These are phyloP conservation scores for Catharus minimus DNA, from an alignment of 2,113 vertebrate genomes.

Conservation along the genomic window DNA sequence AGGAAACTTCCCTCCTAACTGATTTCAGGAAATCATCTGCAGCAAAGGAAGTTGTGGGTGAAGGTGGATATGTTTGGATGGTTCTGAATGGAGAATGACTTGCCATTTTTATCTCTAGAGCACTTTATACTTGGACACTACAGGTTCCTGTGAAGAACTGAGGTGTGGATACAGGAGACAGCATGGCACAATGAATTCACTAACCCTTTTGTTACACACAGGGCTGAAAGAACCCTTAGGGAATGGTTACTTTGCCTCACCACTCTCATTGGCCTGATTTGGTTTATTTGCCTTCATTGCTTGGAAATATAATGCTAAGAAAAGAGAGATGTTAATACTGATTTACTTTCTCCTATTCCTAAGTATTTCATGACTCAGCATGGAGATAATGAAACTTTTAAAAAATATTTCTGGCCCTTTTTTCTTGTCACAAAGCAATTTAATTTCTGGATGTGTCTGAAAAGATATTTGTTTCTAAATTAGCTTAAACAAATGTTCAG, in stretches of 20 bases:
- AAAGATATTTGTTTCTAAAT: background rate
- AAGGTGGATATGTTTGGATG: background rate
- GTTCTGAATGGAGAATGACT: background rate
- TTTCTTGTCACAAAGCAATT: background rate
- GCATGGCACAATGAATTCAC: background rate
- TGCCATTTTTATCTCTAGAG: background rate
- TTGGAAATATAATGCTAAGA: background rate
- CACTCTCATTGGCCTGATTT: background rate
- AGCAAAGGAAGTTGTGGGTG: background rate
- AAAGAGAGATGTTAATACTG: background rate
- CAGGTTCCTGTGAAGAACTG: background rate
- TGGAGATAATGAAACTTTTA: background rate
- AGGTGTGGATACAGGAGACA: background rate
- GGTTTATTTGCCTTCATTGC: background rate
- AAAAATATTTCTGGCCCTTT: background rate
- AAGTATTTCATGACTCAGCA: background rate
- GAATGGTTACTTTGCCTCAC: background rate
- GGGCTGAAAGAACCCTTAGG: background rate
- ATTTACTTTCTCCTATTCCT: background rate
- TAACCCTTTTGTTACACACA: background rate
- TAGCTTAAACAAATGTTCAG: background rate
- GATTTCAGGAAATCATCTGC: background rate
- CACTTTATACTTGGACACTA: background rate
- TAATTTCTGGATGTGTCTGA: background rate
- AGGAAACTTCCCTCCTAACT: background rate